Conservation (phyloP, 2,888 invertebrate species). For the Eilema caniola region DNA sequence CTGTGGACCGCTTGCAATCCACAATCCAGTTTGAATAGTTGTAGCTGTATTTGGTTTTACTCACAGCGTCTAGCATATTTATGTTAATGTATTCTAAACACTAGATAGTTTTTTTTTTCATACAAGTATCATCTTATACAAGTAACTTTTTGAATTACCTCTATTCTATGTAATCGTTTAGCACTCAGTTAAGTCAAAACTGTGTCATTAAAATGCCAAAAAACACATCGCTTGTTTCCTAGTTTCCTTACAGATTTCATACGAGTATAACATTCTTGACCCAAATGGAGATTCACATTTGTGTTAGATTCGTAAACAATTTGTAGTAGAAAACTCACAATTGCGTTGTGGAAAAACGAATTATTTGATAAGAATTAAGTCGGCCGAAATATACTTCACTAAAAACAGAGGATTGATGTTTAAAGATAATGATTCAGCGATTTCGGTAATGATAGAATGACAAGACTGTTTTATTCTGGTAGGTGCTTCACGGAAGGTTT, state of each 20-base stretch:
- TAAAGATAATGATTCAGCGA: slow-evolving; percentile 1
- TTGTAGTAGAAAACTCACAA: background rate
- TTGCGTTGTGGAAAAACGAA: background rate
- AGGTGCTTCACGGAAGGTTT: background rate
- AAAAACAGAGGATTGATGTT: background rate
- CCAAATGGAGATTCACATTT: background rate
- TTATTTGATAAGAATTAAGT: background rate
- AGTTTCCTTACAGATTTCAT: background rate
- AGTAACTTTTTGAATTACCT: no score
- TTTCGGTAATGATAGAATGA: slow-evolving; percentile 6
- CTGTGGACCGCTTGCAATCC: slow-evolving; percentile 34
- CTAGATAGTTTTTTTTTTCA: background rate
- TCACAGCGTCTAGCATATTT: background rate
- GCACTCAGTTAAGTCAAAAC: no score
- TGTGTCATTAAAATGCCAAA: no score
- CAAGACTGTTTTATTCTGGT: background rate
- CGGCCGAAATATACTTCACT: background rate
- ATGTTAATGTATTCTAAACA: background rate
- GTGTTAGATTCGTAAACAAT: background rate
- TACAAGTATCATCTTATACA: no score
- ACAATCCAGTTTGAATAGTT: slow-evolving; percentile 22
- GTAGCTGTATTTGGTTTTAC: background rate
- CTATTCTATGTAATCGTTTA: no score
- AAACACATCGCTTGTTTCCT: no score
- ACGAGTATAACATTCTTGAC: no score